Conservation (phyloP, 2,797 vertebrate genomes). For the Artibeus lituratus region DNA sequence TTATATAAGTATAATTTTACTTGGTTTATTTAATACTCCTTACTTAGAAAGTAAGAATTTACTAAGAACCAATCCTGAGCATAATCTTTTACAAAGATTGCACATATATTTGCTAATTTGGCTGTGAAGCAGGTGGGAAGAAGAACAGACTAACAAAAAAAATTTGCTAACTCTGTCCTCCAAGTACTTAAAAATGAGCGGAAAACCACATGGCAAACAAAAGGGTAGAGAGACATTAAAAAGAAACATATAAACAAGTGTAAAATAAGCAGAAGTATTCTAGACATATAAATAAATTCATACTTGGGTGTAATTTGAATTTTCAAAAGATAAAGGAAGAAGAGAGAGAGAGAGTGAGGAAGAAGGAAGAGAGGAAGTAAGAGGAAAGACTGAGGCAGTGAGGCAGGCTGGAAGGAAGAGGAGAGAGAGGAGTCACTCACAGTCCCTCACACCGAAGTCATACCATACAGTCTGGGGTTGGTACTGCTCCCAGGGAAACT, state of each 20-base stretch:
- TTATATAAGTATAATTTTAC: constrained; percentile 8
- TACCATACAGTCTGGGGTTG: too few species aligned
- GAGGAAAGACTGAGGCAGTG: not conserved
- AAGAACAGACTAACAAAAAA: not conserved
- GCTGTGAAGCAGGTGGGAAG: not conserved
- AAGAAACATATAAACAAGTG: not conserved
- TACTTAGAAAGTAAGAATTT: constrained; percentile 1
- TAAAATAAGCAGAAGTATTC: not conserved
- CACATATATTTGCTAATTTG: not conserved
- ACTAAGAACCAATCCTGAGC: not conserved
- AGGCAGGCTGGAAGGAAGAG: not conserved
- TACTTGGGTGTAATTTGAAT: not conserved
- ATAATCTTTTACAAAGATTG: not conserved
- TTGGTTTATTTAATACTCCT: not conserved
- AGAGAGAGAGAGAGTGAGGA: not conserved
- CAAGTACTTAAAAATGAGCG: not conserved
- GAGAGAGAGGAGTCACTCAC: not conserved
- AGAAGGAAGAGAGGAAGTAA: not conserved
- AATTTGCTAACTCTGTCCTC: not conserved
- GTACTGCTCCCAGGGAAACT: not conserved
- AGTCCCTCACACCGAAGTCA: not conserved
- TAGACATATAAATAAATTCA: not conserved
- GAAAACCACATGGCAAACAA: not conserved
- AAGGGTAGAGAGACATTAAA: not conserved
- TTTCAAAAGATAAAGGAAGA: not conserved